Conservation (phyloP, 2,888 invertebrate genomes). For the Drosophila hawaiiensis region DNA sequence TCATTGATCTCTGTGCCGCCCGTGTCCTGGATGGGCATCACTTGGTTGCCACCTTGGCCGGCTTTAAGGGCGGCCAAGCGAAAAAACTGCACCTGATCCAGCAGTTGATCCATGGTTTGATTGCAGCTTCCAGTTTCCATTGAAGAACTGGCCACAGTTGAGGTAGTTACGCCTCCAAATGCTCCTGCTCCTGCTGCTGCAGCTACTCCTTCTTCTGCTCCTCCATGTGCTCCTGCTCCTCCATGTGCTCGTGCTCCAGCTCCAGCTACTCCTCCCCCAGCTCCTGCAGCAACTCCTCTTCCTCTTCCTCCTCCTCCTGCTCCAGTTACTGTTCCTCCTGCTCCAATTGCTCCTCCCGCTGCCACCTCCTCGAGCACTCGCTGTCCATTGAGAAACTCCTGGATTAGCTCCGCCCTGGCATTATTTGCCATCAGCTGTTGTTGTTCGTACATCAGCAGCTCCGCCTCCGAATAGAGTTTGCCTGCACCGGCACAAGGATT, state of each 20-base stretch:
- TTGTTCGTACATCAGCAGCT: constrained; percentile 71
- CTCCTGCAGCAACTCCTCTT: neutral
- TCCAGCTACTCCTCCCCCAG: neutral
- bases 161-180: neutral
- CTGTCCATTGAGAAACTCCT: constrained; percentile 72
- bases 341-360: constrained; percentile 7
- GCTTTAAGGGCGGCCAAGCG: constrained; percentile 79
- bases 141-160: constrained; percentile 1
- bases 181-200: neutral
- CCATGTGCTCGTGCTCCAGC: neutral
- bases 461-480: constrained; percentile 71
- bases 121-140: constrained; percentile 8
- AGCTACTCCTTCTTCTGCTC: neutral
- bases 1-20: constrained; percentile 90
- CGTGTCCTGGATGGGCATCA: constrained; percentile 81
- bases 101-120: constrained; percentile 32
- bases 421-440: constrained; percentile 74
- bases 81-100: constrained; percentile 82
- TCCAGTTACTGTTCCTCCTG: neutral
- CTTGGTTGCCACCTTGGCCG: constrained; percentile 73
- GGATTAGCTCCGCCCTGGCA: constrained; percentile 71
- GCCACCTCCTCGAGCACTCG: constrained; percentile 59
- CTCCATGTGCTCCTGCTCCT: neutral
- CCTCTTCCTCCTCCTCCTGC: neutral
- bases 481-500: neutral